A percentile compares a stretch with the other conserved stretches of the same genome.
phyloP scores from a whole-genome alignment of 2,888 invertebrate genomes.

The Lissocephala sabroskyi region DNA sequence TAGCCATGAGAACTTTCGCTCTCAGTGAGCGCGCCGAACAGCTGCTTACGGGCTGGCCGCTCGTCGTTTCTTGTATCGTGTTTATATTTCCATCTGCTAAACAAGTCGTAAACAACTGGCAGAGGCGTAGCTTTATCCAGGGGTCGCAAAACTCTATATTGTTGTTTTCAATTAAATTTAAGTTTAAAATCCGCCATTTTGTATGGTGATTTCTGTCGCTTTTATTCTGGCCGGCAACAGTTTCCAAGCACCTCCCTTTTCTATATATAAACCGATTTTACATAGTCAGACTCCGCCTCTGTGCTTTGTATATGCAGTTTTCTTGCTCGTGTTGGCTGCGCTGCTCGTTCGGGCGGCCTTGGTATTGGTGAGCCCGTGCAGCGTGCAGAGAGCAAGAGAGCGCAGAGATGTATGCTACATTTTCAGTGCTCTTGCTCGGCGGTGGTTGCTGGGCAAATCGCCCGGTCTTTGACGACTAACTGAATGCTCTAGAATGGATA shows the following conservation, averaged over 20 bases:
- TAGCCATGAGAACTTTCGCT: constrained; percentile 27
- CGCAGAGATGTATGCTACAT: constrained; percentile 18
- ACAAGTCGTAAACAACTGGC: constrained; percentile 68
- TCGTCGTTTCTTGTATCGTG: constrained; percentile 36
- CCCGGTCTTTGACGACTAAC: background rate
- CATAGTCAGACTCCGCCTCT: constrained; percentile 65
- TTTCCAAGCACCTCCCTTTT: constrained; percentile 42
- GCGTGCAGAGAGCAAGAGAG: constrained; percentile 33
- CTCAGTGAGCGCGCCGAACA: constrained; percentile 39
- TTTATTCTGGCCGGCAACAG: constrained; percentile 7
- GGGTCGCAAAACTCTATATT: constrained; percentile 15
- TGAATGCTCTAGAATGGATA: constrained; percentile 37
- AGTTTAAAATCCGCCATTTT: constrained; percentile 44
- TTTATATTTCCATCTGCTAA: constrained; percentile 55
- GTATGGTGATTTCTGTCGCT: constrained; percentile 13
- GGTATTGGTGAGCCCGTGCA: constrained; percentile 45
- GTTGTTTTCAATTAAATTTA: background rate
- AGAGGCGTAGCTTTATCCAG: constrained; percentile 54
- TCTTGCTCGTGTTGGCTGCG: constrained; percentile 26
- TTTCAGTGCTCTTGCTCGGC: constrained; percentile 9
- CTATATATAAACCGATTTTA: constrained; percentile 38
- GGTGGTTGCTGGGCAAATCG: constrained; percentile 34
- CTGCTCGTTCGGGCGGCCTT: constrained; percentile 27
- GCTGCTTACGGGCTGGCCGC: constrained; percentile 19
- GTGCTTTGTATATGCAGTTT: constrained; percentile 42